Evolutionary conservation across 2,888 invertebrate species (phyloP), one percentile per base, ranked within the genome.

Genomic region (Latheticus oryzae): DNA sequence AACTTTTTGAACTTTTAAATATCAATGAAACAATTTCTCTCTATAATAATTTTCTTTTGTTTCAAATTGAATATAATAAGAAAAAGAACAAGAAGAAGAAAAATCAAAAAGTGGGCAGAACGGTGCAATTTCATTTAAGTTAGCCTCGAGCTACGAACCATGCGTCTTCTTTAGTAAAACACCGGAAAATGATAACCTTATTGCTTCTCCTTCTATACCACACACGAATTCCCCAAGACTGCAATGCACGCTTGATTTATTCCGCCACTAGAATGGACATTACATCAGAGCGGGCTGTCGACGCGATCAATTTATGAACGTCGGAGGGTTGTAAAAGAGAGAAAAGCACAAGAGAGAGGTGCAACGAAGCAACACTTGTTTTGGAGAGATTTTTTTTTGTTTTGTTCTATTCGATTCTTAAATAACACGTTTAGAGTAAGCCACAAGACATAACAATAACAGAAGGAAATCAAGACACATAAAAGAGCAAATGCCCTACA

Each of bases 121-220:
- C 57, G 63, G 62, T 43, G 62, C 65, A 65, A 65, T 65, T 65
- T 65, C 66, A 66, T 67, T 68, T 66, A 65, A 60, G 37, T 54
- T 61, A 59, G 58, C 64, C 61, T 53, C 35, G 40, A 35, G 67
- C 60, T 62, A 60, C 58, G 56, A 63, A 64, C 68, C 65, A 70
- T 73, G 69, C 66, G 71, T 73, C 73, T 73, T 70, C 72, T 71
- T 73, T 73, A 73, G 70, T 65, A 73, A 73, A 74, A 74, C 72
- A 73, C 73, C 74, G 74, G 74, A 74, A 74, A 74, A 74, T 74
- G 73, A 74, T 73, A 74, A 73, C 73, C 73, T 73, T 73, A 74
- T 74, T 74, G 74, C 73, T 73, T 67, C 69, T 71, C 71, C 68
- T n/a, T n/a, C n/a, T n/a, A n/a, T 67, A 67, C 66, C 61, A 65